phyloP scores from a whole-genome alignment of 2,888 invertebrate genomes.

The Pseudococcus viburni region DNA sequence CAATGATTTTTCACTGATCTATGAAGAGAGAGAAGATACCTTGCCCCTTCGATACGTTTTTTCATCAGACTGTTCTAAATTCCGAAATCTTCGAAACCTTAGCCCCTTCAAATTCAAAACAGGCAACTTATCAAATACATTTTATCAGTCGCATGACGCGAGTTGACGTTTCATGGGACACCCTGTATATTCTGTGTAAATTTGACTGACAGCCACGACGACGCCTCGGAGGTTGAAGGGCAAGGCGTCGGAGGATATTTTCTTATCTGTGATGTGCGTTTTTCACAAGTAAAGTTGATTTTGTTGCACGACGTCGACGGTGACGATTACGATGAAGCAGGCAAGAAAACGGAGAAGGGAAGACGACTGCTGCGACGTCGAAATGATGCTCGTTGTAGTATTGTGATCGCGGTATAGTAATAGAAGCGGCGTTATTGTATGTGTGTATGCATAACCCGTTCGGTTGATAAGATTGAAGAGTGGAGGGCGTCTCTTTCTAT shows the following conservation, averaged over 20 bases:
- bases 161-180: background rate
- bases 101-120: too few relatives aligned
- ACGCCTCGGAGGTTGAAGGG: background rate
- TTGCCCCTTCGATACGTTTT: too few relatives aligned
- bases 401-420: background rate
- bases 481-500: background rate
- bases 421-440: background rate
- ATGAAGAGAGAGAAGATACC: too few relatives aligned
- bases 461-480: conserved; percentile 1
- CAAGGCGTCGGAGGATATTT: background rate
- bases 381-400: background rate
- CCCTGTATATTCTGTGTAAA: background rate
- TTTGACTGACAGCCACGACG: background rate
- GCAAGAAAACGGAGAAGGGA: background rate
- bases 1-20: too few relatives aligned
- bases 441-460: background rate
- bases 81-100: too few relatives aligned
- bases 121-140: too few relatives aligned
- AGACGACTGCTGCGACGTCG: background rate
- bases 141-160: too few relatives aligned
- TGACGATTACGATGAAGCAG: background rate
- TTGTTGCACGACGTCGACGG: background rate
- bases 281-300: background rate
- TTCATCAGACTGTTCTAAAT: too few relatives aligned
- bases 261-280: conserved; percentile 20